A percentile compares a stretch with the other conserved stretches of the same genome.
phyloP scores from a whole-genome alignment of 2,888 invertebrate genomes.

The Sphaeridia pumilis region DNA sequence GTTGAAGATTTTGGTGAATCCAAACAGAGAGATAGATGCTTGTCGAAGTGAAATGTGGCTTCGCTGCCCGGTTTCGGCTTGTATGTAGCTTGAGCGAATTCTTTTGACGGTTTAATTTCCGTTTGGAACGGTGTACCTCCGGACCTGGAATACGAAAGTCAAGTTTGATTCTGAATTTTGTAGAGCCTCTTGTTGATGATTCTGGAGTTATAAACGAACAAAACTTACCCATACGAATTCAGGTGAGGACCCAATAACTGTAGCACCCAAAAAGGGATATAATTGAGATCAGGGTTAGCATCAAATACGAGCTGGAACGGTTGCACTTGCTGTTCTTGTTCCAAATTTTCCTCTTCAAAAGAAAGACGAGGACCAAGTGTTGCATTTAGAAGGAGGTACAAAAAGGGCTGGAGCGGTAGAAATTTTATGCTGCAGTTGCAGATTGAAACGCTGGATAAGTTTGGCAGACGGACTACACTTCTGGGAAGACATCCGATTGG shows the following conservation, averaged over 20 bases:
- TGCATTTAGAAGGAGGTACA: constrained; percentile 7
- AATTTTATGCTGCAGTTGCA: constrained; percentile 29
- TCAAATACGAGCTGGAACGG: constrained; percentile 29
- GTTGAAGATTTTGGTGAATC: too few species aligned
- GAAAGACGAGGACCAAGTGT: too few species aligned
- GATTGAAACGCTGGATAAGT: constrained; percentile 26
- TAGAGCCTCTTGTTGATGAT: too few species aligned
- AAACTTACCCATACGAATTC: constrained; percentile 27
- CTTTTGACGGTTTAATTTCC: not conserved
- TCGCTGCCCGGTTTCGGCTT: not conserved
- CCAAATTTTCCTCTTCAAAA: not conserved
- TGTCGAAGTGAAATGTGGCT: not conserved
- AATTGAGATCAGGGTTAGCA: constrained; percentile 29
- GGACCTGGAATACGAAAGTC: not conserved
- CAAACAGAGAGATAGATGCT: too few species aligned
- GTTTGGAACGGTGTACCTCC: constrained; percentile 1
- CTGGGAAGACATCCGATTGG: constrained; percentile 25
- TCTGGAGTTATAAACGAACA: not conserved
- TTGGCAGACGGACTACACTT: constrained; percentile 17
- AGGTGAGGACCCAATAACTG: constrained; percentile 23
- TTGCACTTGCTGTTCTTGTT: constrained; percentile 2
- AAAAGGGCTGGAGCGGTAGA: constrained; percentile 30
- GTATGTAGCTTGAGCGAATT: not conserved
- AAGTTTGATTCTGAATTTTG: too few species aligned
- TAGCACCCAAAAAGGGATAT: constrained; percentile 29